These are phyloP conservation scores for Cathartes aura DNA, from an alignment of 2,113 vertebrate species.

Conservation along the genomic window DNA sequence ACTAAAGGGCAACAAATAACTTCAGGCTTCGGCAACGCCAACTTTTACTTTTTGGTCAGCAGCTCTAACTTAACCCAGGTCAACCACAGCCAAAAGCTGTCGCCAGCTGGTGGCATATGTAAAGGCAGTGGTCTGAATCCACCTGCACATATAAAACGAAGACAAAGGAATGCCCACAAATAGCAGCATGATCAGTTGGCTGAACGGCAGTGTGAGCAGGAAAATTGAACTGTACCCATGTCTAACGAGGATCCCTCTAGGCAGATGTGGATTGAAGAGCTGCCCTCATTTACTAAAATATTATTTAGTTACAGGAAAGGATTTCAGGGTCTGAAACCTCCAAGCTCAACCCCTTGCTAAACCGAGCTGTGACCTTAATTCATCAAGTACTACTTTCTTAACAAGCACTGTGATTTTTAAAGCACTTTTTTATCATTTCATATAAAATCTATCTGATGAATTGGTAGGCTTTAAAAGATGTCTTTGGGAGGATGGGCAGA, in stretches of 20 bases:
- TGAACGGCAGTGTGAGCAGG: not conserved
- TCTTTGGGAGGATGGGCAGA: not conserved
- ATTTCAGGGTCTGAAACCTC: not conserved
- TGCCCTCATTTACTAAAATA: not conserved
- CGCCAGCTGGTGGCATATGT: not conserved
- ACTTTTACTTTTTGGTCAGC: not conserved
- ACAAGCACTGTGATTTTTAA: not conserved
- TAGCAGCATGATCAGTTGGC: not conserved
- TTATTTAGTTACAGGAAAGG: not conserved
- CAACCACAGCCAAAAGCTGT: not conserved
- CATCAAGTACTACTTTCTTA: not conserved
- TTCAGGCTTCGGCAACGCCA: not conserved
- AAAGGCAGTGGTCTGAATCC: not conserved
- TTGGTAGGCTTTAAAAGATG: not conserved
- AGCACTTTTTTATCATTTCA: not conserved
- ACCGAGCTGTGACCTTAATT: not conserved
- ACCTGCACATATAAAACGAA: not conserved
- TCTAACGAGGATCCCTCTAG: not conserved
- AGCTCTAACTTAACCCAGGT: not conserved
- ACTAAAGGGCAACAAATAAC: not conserved
- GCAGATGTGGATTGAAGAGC: not conserved
- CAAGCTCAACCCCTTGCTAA: not conserved
- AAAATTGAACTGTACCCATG: not conserved
- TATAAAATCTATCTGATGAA: not conserved
- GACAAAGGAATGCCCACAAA: not conserved